Evolutionary conservation across 1,140 invertebrate species (phyloP).

Genomic region (Lycorma delicatula): DNA sequence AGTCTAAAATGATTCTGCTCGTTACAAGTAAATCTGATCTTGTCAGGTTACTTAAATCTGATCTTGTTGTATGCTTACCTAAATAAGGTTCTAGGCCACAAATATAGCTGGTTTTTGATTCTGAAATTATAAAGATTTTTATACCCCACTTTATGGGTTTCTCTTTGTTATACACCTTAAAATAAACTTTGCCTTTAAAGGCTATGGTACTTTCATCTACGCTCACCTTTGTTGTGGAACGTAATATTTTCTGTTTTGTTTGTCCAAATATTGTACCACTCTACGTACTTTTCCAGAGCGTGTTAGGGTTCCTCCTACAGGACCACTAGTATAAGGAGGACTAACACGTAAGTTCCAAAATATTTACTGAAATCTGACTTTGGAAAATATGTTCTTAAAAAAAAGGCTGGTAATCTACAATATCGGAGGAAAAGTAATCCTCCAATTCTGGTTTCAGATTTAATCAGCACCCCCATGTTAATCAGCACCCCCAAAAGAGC

Average conservation of each 20-base stretch:
- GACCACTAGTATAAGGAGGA: not conserved
- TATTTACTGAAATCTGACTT: not conserved
- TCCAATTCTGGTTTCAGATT: slow-evolving; percentile 6
- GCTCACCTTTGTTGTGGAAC: not conserved
- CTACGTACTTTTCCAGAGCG: not conserved
- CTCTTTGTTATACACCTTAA: slow-evolving; percentile 13
- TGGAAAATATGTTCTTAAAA: slow-evolving; percentile 3
- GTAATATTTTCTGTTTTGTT: not conserved
- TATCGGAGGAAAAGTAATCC: not conserved
- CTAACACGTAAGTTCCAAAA: not conserved
- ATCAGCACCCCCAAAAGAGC: slow-evolving; percentile 5
- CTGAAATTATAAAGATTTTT: slow-evolving; percentile 4
- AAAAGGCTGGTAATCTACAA: not conserved
- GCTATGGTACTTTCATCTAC: slow-evolving; percentile 5
- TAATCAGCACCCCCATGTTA: slow-evolving; percentile 2
- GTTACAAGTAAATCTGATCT: slow-evolving; percentile 7
- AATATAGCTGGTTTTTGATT: not conserved
- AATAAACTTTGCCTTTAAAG: slow-evolving; percentile 13
- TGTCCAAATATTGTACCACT: not conserved
- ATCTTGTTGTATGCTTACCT: not conserved
- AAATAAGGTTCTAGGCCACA: slow-evolving; percentile 12
- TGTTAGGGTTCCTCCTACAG: not conserved
- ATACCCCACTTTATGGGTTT: slow-evolving; percentile 15
- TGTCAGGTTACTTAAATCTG: not conserved
- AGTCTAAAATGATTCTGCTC: slow-evolving; percentile 2